Evolutionary conservation across 2,888 invertebrate species (phyloP), one percentile per base, ranked within the genome.

Genomic region (Acanthosoma haemorrhoidale): DNA sequence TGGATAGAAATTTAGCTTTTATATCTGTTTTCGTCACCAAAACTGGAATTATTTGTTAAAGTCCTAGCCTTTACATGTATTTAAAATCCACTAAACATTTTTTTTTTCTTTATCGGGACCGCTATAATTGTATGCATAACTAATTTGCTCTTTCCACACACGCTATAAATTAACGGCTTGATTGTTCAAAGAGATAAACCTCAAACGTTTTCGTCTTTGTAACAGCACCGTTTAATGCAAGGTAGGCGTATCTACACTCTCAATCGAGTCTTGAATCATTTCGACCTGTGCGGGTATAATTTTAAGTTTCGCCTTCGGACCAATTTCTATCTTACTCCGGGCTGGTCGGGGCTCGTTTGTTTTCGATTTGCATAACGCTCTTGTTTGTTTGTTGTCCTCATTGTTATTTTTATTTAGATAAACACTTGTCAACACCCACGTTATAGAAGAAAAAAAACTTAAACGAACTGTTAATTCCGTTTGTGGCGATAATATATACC

Each of bases 281-380:
- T 51, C 29, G 51, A 25, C 51, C n/a, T n/a, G 51, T 51, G 51
- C 51, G 51, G 51, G 51, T 51, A 51, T 51, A 51, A 51, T 51
- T 51, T 51, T 13, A 51, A 51, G 51, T 51, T 51, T 51, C n/a
- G 29, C 51, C 51, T 51, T 51, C 51, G 51, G 25, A 25, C 51
- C 51, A 51, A 51, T 51, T 51, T 51, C 51, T 51, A 21, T n/a
- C 29, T 25, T 25, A 25, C 51, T 25, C 25, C 13, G 25, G 29
- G 51, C 51, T 21, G 21, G 51, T 51, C 29, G 21, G 21, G 8
- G 25, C 29, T 16, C 25, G 51, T 51, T 51, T 51, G 51, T 51
- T 51, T 51, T 25, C 29, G 29, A 51, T 51, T 51, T 51, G 29
- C 51, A 51, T 51, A 51, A 51, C 25, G 25, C 29, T 25, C 51